Evolutionary conservation across 2,797 vertebrate genomes (phyloP).

Genomic region (Cichlasoma orientale): DNA sequence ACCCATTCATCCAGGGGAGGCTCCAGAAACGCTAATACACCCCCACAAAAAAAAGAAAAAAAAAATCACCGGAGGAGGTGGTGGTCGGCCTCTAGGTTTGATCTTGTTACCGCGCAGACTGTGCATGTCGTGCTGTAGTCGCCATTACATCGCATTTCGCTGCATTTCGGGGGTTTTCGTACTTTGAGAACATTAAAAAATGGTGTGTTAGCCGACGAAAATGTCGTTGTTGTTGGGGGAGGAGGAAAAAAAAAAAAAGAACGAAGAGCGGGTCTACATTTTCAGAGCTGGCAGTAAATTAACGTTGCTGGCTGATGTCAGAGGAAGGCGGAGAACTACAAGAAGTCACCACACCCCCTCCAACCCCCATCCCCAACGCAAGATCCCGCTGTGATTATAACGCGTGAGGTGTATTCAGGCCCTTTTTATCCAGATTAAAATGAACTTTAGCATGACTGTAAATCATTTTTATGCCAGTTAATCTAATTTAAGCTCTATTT

Average conservation of each 20-base stretch:
- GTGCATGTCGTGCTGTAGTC: neutral
- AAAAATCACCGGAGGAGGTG: slow-evolving; percentile 51
- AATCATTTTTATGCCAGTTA: neutral
- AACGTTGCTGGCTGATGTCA: slow-evolving; percentile 74
- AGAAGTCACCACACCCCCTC: slow-evolving; percentile 68
- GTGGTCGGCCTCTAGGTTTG: slow-evolving; percentile 67
- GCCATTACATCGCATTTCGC: neutral
- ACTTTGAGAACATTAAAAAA: neutral
- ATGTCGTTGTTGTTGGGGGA: slow-evolving; percentile 18
- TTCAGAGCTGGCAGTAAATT: slow-evolving; percentile 73
- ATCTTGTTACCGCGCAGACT: slow-evolving; percentile 66
- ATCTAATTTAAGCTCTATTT: neutral
- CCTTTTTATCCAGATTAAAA: slow-evolving; percentile 8
- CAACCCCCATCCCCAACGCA: slow-evolving; percentile 12
- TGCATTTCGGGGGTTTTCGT: neutral
- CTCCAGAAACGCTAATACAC: slow-evolving; percentile 59
- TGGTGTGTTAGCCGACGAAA: neutral
- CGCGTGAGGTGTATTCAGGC: neutral
- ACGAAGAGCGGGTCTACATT: slow-evolving; percentile 26
- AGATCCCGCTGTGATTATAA: slow-evolving; percentile 13
- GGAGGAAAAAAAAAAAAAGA: too few relatives aligned
- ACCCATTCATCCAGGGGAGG: slow-evolving; percentile 81
- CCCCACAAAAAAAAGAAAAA: slow-evolving; percentile 5
- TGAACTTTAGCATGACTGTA: neutral
- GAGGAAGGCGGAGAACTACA: slow-evolving; percentile 70